phyloP scores from a whole-genome alignment of 2,113 vertebrate genomes.

The Hylia prasina region DNA sequence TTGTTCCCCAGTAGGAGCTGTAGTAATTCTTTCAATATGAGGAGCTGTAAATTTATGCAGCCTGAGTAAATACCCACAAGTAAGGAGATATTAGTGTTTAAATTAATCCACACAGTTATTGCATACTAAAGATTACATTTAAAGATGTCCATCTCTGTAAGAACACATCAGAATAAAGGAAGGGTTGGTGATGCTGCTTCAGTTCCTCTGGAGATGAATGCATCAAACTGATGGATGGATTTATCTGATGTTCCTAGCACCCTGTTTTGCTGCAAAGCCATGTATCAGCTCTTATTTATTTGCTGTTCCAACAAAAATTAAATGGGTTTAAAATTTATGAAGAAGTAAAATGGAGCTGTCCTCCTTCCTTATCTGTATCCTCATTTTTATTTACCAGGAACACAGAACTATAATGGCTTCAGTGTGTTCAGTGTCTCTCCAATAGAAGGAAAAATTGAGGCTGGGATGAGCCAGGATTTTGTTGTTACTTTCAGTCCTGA shows the following conservation, averaged over 20 bases:
- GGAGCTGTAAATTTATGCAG: not conserved
- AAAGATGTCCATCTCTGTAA: not conserved
- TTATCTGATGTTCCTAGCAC: not conserved
- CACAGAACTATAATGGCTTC: conserved; percentile 81
- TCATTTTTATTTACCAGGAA: conserved; percentile 69
- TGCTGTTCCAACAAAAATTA: not conserved
- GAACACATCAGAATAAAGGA: not conserved
- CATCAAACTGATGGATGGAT: not conserved
- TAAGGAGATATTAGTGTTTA: not conserved
- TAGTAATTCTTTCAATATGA: not conserved
- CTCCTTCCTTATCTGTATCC: not conserved
- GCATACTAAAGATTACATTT: not conserved
- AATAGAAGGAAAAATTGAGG: conserved; percentile 72
- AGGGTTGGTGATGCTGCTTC: not conserved
- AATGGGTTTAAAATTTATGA: not conserved
- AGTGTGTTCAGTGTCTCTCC: conserved; percentile 85
- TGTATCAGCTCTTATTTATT: not conserved
- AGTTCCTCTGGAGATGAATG: not conserved
- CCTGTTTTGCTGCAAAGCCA: not conserved
- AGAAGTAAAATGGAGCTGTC: not conserved
- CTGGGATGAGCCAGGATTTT: conserved; percentile 76
- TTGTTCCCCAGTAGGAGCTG: not conserved
- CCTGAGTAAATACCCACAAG: not conserved
- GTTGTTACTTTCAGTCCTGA: conserved; percentile 87
- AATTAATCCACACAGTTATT: not conserved